Percentiles rank a stretch among this genome's conserved stretches.
phyloP scores from a whole-genome alignment of 1,140 invertebrate species.

The Elymnias hypermnestra region DNA sequence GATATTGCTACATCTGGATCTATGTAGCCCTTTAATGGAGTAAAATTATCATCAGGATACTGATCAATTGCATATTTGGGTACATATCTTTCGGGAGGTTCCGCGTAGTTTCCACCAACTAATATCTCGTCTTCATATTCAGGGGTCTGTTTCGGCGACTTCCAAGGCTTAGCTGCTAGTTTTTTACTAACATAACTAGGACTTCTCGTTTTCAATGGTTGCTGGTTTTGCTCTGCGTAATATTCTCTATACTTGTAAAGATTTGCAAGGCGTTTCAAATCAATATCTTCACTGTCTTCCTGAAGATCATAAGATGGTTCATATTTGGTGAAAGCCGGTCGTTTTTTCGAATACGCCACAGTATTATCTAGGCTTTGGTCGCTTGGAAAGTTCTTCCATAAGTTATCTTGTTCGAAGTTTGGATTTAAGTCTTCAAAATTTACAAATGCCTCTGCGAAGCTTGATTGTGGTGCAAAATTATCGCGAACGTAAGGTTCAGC shows the following conservation, averaged over 20 bases:
- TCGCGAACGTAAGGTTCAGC: constrained; percentile 11
- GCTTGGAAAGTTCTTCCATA: constrained; percentile 25
- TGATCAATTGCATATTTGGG: constrained; percentile 31
- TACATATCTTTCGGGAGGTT: constrained; percentile 58
- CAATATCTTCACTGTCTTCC: constrained; percentile 21
- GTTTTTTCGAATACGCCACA: constrained; percentile 34
- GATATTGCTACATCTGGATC: constrained; percentile 40
- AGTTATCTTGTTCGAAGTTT: constrained; percentile 23
- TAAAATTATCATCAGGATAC: constrained; percentile 34
- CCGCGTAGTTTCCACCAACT: constrained; percentile 66
- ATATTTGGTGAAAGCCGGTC: constrained; percentile 25
- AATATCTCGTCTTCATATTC: constrained; percentile 44
- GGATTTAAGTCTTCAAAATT: constrained; percentile 17
- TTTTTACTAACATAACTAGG: constrained; percentile 15
- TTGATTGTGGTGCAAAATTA: constrained; percentile 15
- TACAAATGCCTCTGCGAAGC: constrained; percentile 17
- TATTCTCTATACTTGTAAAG: constrained; percentile 23
- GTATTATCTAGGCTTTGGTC: constrained; percentile 25
- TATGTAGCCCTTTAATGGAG: constrained; percentile 24
- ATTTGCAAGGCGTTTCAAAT: constrained; percentile 24
- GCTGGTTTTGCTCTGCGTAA: constrained; percentile 6
- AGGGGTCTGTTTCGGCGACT: constrained; percentile 11
- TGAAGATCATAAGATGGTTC: constrained; percentile 11
- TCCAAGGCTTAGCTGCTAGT: constrained; percentile 17
- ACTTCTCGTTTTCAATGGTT: constrained; percentile 24